Evolutionary conservation across 2,888 invertebrate genomes (phyloP), one percentile per base, ranked within the genome.

Genomic region (Merodon equestris): DNA sequence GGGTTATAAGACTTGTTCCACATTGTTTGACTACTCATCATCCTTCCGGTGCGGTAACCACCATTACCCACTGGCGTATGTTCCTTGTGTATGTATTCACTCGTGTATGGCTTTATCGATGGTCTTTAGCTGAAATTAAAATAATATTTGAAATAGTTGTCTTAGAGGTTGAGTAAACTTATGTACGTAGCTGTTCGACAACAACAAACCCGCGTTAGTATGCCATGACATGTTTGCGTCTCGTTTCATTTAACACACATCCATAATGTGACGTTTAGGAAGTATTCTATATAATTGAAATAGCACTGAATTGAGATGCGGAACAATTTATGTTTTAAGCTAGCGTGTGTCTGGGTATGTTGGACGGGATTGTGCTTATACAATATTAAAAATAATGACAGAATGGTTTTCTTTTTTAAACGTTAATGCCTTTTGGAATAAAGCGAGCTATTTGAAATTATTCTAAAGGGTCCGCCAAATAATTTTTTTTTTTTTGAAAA

Each of bases 71-170:
- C 45, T 9, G 44, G 12, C 36, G 4, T 17, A 13, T 13, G 12
- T 12, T 40, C n/a, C 27, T 2, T 27, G 27, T 27, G 27, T 7
- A 27, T 27, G 3, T 17, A 13, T 9, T 44, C 15, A 40, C n/a
- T 17, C 15, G 7, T 14, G 12, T 48, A 42, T 48, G 42, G 42
- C 14, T 15, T 42, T 53, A 18, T 2, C n/a, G 13, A 38, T 7
- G 15, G 47, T 27, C 1, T 15, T 44, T 15, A 27, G 13, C 53
- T 38, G 50, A 68, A 68, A 68, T 68, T 51, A 60, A 51, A 68
- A 68, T 68, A 60, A 60, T 60, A 68, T 68, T 53, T 60, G 53
- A 68, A 60, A 68, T 60, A 53, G 60, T 60, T 68, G 51, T 14
- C 60, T 68, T 68, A 45, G 53, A 47, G 68, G 60, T 53, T 68